phyloP scores from a whole-genome alignment of 2,113 vertebrate species.

The Sylvia atricapilla region DNA sequence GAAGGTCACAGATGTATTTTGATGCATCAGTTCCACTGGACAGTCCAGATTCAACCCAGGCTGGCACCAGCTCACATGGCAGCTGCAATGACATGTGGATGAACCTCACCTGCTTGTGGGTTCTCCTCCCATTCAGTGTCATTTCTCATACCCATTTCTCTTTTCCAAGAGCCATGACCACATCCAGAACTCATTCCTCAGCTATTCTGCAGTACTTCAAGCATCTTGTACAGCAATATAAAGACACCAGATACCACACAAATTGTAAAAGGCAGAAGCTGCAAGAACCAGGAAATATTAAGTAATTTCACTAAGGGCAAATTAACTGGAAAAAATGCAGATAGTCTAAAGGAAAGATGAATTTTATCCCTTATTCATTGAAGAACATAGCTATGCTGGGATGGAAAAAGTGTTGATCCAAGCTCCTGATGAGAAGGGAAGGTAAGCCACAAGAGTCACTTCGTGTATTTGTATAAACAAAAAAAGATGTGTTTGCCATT shows the following conservation, averaged over 20 bases:
- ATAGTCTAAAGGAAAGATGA: neutral
- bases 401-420: neutral
- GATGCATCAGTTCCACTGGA: neutral
- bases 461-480: neutral
- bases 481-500: neutral
- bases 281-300: neutral
- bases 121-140: neutral
- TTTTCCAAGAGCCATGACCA: neutral
- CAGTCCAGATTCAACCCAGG: neutral
- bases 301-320: neutral
- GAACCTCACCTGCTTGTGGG: neutral
- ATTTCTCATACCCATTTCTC: neutral
- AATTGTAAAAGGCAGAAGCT: neutral
- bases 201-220: neutral
- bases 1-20: neutral
- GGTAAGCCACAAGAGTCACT: neutral
- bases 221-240: neutral
- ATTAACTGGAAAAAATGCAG: neutral
- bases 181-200: neutral
- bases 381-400: neutral
- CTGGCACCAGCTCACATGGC: neutral
- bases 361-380: neutral
- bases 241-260: neutral
- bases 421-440: neutral
- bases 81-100: neutral